phyloP scores from a whole-genome alignment of 2,797 vertebrate species.

The Dendrocincla fuliginosa region DNA sequence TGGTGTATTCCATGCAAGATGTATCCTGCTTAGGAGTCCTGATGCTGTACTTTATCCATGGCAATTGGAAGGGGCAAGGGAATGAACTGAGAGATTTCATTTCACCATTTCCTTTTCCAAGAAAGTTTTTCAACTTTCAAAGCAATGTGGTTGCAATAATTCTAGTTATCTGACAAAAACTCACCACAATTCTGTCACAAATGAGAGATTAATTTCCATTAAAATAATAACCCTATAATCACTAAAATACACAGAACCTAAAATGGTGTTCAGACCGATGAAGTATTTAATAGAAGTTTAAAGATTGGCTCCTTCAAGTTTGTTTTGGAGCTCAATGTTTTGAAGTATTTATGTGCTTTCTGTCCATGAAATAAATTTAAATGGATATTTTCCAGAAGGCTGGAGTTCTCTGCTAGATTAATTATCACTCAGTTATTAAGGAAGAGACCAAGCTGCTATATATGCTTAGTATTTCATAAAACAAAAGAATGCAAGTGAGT shows the following conservation, averaged over 20 bases:
- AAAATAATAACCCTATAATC: background rate
- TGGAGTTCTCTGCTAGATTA: background rate
- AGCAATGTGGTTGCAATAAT: background rate
- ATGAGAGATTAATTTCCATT: background rate
- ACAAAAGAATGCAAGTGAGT: background rate
- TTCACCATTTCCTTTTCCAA: background rate
- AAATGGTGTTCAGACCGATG: background rate
- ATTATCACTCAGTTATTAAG: background rate
- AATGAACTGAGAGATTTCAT: background rate
- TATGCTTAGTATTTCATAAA: background rate
- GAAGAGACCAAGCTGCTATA: background rate
- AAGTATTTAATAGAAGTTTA: background rate
- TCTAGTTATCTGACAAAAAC: background rate
- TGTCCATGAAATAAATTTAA: background rate
- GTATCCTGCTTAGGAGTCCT: background rate
- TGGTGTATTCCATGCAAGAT: background rate
- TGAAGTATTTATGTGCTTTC: background rate
- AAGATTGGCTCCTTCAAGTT: background rate
- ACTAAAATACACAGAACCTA: background rate
- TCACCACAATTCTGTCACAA: background rate
- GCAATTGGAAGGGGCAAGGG: background rate
- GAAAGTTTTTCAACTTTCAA: background rate
- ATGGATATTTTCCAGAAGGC: background rate
- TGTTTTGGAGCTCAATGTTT: background rate
- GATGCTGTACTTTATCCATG: background rate